Conservation (phyloP, 2,113 vertebrate species). For the Ceyx melanurus region DNA sequence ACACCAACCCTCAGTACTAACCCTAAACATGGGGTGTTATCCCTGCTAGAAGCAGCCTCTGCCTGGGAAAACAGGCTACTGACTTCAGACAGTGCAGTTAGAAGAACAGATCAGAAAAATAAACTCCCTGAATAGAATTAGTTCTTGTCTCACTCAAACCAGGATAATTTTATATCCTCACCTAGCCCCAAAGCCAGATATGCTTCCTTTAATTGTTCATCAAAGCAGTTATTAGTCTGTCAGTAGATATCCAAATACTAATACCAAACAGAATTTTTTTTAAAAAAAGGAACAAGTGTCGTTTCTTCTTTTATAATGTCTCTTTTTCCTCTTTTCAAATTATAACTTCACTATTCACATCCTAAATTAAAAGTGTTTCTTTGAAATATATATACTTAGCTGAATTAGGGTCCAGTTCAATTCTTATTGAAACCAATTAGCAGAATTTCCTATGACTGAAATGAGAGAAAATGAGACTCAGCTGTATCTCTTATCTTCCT, state of each 20-base stretch:
- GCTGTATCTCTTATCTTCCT: neutral
- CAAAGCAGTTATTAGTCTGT: neutral
- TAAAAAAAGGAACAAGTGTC: neutral
- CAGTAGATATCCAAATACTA: neutral
- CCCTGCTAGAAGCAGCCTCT: too few relatives aligned
- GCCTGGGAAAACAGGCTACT: too few relatives aligned
- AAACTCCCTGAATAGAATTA: too few relatives aligned
- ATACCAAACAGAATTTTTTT: neutral
- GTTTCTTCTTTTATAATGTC: neutral
- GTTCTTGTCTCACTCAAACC: too few relatives aligned
- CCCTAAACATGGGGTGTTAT: too few relatives aligned
- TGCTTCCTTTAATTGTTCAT: neutral
- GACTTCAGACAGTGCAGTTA: too few relatives aligned
- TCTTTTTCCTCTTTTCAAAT: neutral
- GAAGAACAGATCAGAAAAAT: too few relatives aligned
- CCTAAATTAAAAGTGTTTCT: neutral
- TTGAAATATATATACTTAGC: neutral
- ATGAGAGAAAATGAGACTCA: neutral
- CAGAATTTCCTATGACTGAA: neutral
- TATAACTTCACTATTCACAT: neutral
- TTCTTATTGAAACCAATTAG: neutral
- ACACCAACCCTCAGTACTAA: too few relatives aligned
- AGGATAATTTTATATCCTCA: neutral
- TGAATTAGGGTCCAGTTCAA: neutral
- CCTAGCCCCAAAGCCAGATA: neutral